Evolutionary conservation across 2,113 vertebrate species (phyloP), one percentile per base, ranked within the genome.

Genomic region (Urocolius indicus): DNA sequence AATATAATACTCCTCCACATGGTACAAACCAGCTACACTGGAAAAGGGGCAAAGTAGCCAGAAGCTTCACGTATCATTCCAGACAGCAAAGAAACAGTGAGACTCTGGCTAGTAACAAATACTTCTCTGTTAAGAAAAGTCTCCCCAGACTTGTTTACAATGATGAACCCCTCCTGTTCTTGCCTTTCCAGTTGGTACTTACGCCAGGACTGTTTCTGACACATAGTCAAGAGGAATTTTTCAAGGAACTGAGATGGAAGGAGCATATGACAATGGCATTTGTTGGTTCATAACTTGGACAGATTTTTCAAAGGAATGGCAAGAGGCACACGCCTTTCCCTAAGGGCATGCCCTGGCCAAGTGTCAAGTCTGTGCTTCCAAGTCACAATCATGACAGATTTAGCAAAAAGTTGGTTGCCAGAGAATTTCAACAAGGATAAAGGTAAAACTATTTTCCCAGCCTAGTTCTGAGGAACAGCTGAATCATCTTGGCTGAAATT

Each of bases 241-340:
- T 90, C 38, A 72, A 45, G 26, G 48, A 92, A 92, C 92, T 90
- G 87, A 86, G 58, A 84, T 45, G 38, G 43, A 77, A 93, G 59
- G 11, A 88, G 34, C 22, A 62, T 34, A 77, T 19, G 36, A 41
- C 83, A 92, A 14, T 51, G 48, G 46, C 48, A 55, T 89, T 90
- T 92, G 22, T 12, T 92, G 38, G 62, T 87, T 89, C 74, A 54
- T 54, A 87, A 76, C 24, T 59, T 74, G 49, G 54, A 30, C 26
- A 94, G 63, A 86, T 86, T 91, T 90, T 84, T 65, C 34, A 78
- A 78, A 92, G 49, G 29, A 93, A 83, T n/a, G 59, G 67, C 67
- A 96, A 90, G 55, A 92, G 84, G 32, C 57, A 91, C 30, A 68
- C 1, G 6, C 48, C 76, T 63, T 76, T 86, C 51, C 59, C 55